Evolutionary conservation across 2,113 vertebrate species (phyloP).

Genomic region (Anguilla rostrata): DNA sequence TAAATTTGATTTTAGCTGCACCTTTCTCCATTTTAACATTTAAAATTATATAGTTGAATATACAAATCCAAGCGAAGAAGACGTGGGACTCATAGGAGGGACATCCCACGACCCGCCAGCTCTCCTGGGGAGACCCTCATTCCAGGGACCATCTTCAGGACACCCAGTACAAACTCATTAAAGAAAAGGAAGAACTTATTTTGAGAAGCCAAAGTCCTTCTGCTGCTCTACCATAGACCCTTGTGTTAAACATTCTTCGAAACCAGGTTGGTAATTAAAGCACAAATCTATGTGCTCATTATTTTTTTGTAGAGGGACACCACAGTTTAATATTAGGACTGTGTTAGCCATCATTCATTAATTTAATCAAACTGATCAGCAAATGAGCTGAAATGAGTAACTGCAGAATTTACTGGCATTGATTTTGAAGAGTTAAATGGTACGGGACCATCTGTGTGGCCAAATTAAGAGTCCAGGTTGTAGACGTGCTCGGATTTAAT

Average conservation of each 20-base stretch:
- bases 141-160: constrained; percentile 54
- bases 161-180: constrained; percentile 59
- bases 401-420: neutral
- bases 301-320: neutral
- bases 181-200: constrained; percentile 56
- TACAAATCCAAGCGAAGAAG: constrained; percentile 22
- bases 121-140: constrained; percentile 8
- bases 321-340: neutral
- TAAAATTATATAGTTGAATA: neutral
- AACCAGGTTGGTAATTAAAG: neutral
- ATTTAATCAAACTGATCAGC: too few species aligned
- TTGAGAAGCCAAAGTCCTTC: neutral
- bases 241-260: neutral
- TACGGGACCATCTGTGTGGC: too few species aligned
- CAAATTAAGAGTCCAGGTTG: neutral
- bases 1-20: too few species aligned
- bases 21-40: too few species aligned
- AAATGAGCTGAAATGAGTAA: too few species aligned
- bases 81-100: constrained; percentile 34
- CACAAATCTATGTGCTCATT: neutral
- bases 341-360: too few species aligned
- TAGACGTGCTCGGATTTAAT: neutral
- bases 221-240: neutral
- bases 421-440: neutral
- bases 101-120: constrained; percentile 21